These are phyloP conservation scores for Phyllotis vaccarum DNA, from an alignment of 2,797 vertebrate genomes.

Conservation along the genomic window DNA sequence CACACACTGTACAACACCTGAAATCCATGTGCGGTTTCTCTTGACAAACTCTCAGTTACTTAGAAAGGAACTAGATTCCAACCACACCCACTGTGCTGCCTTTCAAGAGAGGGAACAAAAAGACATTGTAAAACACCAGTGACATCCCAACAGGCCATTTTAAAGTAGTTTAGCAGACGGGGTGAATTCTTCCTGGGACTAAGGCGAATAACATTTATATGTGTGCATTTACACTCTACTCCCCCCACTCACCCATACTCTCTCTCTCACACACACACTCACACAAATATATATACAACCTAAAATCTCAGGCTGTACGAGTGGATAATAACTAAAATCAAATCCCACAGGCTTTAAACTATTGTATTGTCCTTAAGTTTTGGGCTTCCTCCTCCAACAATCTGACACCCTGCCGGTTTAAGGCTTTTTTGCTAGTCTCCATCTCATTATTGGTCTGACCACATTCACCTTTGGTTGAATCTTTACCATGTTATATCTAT, in stretches of 20 bases:
- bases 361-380: neutral
- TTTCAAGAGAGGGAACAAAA: neutral
- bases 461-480: neutral
- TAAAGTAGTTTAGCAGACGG: neutral
- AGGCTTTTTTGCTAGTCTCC: neutral
- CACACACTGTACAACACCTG: neutral
- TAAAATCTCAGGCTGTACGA: neutral
- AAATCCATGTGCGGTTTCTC: neutral
- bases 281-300: neutral
- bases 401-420: neutral
- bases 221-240: too few species aligned
- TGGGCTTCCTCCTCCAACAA: too few species aligned
- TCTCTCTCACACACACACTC: neutral
- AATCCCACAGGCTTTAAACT: neutral
- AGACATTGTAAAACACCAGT: neutral
- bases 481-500: neutral
- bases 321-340: neutral
- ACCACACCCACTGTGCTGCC: neutral
- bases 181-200: neutral
- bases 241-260: too few species aligned
- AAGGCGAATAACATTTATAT: neutral
- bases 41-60: neutral
- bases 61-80: neutral
- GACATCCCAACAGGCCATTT: neutral
- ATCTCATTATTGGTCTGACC: neutral